A percentile compares a stretch with the other conserved stretches of the same genome.
Conservation (phyloP, 2,113 vertebrate genomes). For the Tetrao urogallus region DNA sequence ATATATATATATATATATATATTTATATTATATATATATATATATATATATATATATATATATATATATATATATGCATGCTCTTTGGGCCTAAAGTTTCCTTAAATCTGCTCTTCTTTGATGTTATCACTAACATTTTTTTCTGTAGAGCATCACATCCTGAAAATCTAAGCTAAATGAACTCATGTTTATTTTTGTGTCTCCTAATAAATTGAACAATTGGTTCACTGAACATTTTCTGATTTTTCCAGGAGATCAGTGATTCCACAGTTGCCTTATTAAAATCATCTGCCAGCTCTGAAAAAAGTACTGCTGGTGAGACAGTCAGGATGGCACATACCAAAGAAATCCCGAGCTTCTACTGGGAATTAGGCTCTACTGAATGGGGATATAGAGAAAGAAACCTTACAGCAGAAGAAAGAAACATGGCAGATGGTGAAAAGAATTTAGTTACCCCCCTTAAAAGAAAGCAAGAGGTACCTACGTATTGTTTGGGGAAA, state of each 20-base stretch:
- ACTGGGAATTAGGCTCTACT: constrained; percentile 6
- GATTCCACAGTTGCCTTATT: background rate
- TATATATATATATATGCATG: background rate
- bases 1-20: background rate
- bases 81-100: background rate
- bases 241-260: constrained; percentile 29
- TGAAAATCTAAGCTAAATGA: background rate
- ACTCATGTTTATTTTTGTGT: background rate
- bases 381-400: background rate
- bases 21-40: too few species aligned
- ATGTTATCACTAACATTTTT: background rate
- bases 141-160: background rate
- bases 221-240: background rate
- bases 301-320: background rate
- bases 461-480: constrained; percentile 54
- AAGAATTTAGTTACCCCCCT: background rate
- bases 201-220: background rate
- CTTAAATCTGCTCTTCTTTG: background rate
- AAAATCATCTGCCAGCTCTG: background rate
- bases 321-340: background rate
- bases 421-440: background rate
- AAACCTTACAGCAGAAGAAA: background rate
- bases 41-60: background rate
- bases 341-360: background rate
- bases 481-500: background rate